A percentile compares a stretch with the other conserved stretches of the same genome.
These are phyloP conservation scores for Archips xylosteana DNA, from an alignment of 2,888 invertebrate genomes.

Conservation along the genomic window DNA sequence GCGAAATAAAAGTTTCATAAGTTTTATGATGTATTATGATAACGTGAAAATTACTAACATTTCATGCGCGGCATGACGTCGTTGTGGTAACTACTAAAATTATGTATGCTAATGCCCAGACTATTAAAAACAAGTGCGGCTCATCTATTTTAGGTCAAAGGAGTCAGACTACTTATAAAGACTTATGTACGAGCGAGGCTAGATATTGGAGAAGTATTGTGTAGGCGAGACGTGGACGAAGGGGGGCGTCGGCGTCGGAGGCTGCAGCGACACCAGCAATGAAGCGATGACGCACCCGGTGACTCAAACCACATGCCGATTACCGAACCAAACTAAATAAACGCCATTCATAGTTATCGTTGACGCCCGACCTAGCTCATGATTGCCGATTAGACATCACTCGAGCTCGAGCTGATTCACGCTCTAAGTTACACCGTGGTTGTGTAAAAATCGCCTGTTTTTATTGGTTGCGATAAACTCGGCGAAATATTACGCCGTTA, in stretches of 20 bases:
- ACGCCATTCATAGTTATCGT: conserved; percentile 33
- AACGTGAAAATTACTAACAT: conserved; percentile 18
- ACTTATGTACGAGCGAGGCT: conserved; percentile 11
- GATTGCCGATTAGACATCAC: conserved; percentile 20
- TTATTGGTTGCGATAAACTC: conserved; percentile 41
- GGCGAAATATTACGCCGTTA: conserved; percentile 41
- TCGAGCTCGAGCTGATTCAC: conserved; percentile 27
- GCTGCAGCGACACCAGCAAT: conserved; percentile 20
- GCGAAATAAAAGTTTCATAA: not conserved
- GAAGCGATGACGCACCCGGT: conserved; percentile 41
- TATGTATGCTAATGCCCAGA: conserved; percentile 36
- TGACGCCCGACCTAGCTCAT: conserved; percentile 21
- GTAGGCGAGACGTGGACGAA: conserved; percentile 28
- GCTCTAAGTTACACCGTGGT: not conserved
- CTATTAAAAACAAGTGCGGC: conserved; percentile 25
- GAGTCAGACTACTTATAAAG: conserved; percentile 15
- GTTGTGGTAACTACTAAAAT: conserved; percentile 25
- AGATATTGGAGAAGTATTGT: conserved; percentile 25
- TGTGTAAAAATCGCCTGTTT: conserved; percentile 1
- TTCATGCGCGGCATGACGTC: conserved; percentile 23
- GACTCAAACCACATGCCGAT: conserved; percentile 41
- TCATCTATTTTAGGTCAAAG: conserved; percentile 31
- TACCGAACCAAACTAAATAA: conserved; percentile 38
- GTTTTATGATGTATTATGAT: conserved; percentile 27
- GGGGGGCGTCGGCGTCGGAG: conserved; percentile 35